phyloP scores from a whole-genome alignment of 2,797 vertebrate genomes.

The Pelochelys cantorii region DNA sequence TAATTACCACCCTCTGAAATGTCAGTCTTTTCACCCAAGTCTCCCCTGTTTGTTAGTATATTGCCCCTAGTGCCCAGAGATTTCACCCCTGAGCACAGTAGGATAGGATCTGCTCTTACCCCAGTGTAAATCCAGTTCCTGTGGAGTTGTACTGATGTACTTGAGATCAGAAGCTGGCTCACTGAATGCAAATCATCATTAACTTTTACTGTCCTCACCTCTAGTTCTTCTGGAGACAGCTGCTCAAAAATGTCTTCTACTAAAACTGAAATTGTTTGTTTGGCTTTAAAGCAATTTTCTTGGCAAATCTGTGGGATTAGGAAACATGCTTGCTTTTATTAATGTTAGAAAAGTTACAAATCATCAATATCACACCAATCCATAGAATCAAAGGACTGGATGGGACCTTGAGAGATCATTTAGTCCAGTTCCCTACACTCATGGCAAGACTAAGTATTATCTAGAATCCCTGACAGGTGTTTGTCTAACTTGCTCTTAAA shows the following conservation, averaged over 20 bases:
- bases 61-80: neutral
- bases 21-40: accelerated
- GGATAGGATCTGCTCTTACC: neutral
- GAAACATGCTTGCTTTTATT: neutral
- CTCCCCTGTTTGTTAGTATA: accelerated
- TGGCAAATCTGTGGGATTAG: neutral
- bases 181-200: neutral
- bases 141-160: neutral
- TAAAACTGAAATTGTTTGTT: neutral
- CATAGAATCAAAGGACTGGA: neutral
- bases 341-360: neutral
- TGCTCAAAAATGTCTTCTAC: neutral
- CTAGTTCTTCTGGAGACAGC: neutral
- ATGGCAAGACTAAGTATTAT: too few species aligned
- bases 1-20: neutral
- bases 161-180: neutral
- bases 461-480: too few species aligned
- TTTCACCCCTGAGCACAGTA: neutral
- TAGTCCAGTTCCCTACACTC: too few species aligned
- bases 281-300: neutral
- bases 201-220: neutral
- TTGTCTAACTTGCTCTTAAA: too few species aligned
- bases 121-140: neutral
- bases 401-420: too few species aligned
- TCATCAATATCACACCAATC: neutral